phyloP scores from a whole-genome alignment of 2,888 invertebrate genomes.

The Schrankia costaestrigalis region DNA sequence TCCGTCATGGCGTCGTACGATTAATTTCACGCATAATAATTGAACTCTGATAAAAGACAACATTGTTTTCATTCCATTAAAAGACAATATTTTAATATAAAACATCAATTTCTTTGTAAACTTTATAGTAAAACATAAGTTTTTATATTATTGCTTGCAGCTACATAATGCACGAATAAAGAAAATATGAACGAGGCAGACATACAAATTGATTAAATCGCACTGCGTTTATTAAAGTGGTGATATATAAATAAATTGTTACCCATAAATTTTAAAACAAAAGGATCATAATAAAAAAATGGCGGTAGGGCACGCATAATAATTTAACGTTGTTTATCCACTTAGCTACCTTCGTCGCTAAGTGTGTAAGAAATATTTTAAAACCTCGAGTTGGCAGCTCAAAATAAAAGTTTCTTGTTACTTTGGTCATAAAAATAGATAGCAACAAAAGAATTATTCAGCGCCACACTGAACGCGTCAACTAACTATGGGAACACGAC shows the following conservation, averaged over 20 bases:
- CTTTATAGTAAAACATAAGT: conserved; percentile 11
- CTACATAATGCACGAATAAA: neutral
- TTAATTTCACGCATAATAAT: conserved; percentile 36
- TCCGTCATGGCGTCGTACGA: conserved; percentile 33
- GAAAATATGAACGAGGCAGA: too few species aligned
- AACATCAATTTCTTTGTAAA: conserved; percentile 13
- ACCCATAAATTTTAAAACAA: too few species aligned
- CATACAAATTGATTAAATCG: too few species aligned
- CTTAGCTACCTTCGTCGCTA: neutral
- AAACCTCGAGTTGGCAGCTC: conserved; percentile 7
- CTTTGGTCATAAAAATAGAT: conserved; percentile 1
- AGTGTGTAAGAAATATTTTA: too few species aligned
- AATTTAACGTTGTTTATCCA: conserved; percentile 2
- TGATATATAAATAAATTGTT: too few species aligned
- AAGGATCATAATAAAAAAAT: neutral
- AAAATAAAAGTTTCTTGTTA: conserved; percentile 20
- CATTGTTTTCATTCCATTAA: conserved; percentile 30
- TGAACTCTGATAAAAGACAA: conserved; percentile 23
- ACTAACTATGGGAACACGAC: conserved; percentile 41
- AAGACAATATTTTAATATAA: conserved; percentile 28
- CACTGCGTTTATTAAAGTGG: too few species aligned
- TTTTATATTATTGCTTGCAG: conserved; percentile 10
- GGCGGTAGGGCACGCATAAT: too few species aligned
- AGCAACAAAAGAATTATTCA: conserved; percentile 11
- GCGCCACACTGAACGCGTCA: conserved; percentile 22